A percentile compares a stretch with the other conserved stretches of the same genome.
phyloP scores from a whole-genome alignment of 2,888 invertebrate genomes.

The Peribatodes rhomboidaria region DNA sequence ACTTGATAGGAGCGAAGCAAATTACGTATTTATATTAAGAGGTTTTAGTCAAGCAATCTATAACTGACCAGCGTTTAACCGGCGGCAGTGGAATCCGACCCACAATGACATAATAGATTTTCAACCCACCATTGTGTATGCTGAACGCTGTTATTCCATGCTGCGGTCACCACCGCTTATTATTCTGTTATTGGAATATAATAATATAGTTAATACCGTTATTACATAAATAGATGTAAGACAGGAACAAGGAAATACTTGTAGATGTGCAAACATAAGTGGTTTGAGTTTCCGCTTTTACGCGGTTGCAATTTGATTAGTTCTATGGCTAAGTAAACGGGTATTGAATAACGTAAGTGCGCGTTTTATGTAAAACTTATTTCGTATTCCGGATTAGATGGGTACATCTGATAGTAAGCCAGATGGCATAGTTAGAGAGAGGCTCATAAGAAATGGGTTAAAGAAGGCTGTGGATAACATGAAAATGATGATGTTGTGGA shows the following conservation, averaged over 20 bases:
- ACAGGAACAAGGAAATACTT: slow-evolving; percentile 72
- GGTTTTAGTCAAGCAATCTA: too few species aligned
- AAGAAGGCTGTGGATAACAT: too few species aligned
- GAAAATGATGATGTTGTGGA: too few species aligned
- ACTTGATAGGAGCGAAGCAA: too few species aligned
- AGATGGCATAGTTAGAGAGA: too few species aligned
- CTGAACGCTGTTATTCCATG: slow-evolving; percentile 67
- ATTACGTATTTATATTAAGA: too few species aligned
- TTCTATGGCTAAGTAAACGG: background rate
- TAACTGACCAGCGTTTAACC: slow-evolving; percentile 45
- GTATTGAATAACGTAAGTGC: too few species aligned
- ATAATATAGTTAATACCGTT: slow-evolving; percentile 65
- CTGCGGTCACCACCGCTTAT: slow-evolving; percentile 72
- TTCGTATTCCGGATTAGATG: too few species aligned
- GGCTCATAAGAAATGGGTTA: too few species aligned
- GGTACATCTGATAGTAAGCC: too few species aligned
- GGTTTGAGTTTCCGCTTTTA: slow-evolving; percentile 35
- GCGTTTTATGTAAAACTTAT: too few species aligned
- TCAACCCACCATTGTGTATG: slow-evolving; percentile 66
- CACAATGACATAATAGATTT: slow-evolving; percentile 72
- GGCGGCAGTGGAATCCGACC: slow-evolving; percentile 38
- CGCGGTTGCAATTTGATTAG: background rate
- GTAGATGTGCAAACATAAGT: slow-evolving; percentile 35
- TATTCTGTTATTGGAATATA: slow-evolving; percentile 67
- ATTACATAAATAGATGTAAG: slow-evolving; percentile 54